Evolutionary conservation across 2,797 vertebrate genomes (phyloP).

Genomic region (Oreochromis mossambicus): DNA sequence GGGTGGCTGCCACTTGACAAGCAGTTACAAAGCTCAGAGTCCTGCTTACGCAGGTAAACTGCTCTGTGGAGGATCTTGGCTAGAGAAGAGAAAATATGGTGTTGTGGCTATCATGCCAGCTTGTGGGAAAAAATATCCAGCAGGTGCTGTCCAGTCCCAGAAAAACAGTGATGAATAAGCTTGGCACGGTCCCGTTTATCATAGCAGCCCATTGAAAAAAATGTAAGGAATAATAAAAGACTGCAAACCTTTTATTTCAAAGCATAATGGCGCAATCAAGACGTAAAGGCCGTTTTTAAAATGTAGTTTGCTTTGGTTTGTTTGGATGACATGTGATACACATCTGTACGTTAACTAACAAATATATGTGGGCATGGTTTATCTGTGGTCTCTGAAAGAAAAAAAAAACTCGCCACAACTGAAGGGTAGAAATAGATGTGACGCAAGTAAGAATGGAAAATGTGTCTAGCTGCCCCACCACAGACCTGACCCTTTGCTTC

Average conservation of each 20-base stretch:
- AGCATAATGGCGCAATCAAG: neutral
- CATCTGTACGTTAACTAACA: neutral
- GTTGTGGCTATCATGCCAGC: conserved; percentile 7
- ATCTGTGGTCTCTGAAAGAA: neutral
- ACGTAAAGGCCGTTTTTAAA: neutral
- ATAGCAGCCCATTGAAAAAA: neutral
- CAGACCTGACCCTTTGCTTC: too few species aligned
- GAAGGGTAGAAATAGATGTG: neutral
- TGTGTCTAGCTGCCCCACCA: neutral
- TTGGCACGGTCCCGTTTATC: neutral
- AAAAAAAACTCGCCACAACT: neutral
- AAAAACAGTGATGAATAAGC: neutral
- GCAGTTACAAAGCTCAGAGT: neutral
- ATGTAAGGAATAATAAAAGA: neutral
- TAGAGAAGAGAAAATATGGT: neutral
- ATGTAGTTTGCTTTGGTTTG: neutral
- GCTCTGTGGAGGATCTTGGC: neutral
- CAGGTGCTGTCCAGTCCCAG: neutral
- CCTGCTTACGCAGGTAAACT: neutral
- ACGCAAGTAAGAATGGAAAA: neutral
- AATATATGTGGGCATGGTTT: neutral
- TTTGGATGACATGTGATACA: neutral
- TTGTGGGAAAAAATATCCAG: neutral
- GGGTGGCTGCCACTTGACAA: neutral
- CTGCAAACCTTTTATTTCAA: neutral